phyloP scores from a whole-genome alignment of 1,140 invertebrate genomes.

The Heliconius nattereri region DNA sequence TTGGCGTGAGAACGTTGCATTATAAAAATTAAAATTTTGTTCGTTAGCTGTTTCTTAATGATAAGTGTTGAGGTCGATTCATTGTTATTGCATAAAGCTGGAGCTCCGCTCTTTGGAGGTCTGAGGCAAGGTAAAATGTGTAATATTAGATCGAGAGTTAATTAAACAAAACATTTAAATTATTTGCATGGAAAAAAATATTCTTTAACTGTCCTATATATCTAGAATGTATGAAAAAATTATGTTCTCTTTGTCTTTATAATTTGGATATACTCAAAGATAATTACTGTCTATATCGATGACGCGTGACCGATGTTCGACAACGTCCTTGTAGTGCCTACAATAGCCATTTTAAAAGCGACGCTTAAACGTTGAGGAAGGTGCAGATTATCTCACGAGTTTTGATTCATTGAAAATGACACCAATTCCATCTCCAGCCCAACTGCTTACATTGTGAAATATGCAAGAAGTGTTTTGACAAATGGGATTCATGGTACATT shows the following conservation, averaged over 20 bases:
- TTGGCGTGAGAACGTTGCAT: constrained; percentile 72
- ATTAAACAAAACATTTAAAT: background rate
- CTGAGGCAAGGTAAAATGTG: constrained; percentile 71
- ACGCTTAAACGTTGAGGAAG: constrained; percentile 23
- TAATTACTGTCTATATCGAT: constrained; percentile 59
- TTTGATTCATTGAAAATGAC: constrained; percentile 41
- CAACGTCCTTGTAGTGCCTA: constrained; percentile 58
- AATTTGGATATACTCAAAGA: constrained; percentile 35
- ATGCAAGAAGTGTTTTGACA: constrained; percentile 47
- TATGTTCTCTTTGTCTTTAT: background rate
- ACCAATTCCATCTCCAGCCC: constrained; percentile 33
- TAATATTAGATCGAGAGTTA: constrained; percentile 51
- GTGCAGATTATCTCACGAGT: constrained; percentile 45
- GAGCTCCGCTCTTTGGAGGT: constrained; percentile 53
- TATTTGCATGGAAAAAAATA: background rate
- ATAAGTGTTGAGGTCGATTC: constrained; percentile 67
- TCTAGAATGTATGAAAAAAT: background rate
- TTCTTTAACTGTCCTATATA: background rate
- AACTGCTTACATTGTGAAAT: constrained; percentile 33
- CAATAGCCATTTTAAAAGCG: constrained; percentile 42
- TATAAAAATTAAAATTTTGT: constrained; percentile 67
- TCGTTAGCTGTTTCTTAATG: constrained; percentile 67
- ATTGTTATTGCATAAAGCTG: constrained; percentile 66
- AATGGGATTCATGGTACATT: constrained; percentile 46
- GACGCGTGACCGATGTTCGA: constrained; percentile 59